Conservation (phyloP, 2,113 vertebrate genomes). For the Macroglossus sobrinus region DNA sequence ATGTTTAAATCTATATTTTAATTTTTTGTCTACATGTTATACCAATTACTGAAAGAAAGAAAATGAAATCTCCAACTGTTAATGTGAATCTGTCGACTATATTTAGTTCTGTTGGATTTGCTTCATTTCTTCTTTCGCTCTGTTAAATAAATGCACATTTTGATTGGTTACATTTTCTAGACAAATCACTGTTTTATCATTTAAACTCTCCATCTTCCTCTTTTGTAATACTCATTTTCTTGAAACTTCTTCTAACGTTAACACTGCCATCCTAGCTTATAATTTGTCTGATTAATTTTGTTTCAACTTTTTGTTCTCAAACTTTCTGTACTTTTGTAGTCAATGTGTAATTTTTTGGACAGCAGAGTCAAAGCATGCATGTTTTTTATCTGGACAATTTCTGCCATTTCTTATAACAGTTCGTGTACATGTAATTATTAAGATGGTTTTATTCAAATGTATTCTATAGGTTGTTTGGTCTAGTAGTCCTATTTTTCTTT, state of each 20-base stretch:
- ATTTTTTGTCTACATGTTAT: neutral
- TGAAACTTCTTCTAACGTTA: neutral
- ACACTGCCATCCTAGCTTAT: neutral
- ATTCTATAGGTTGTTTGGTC: neutral
- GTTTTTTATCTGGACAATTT: neutral
- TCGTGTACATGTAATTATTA: neutral
- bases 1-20: neutral
- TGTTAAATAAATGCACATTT: neutral
- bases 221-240: neutral
- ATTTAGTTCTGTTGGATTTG: neutral
- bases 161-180: neutral
- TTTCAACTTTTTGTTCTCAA: neutral
- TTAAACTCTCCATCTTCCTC: neutral
- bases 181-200: neutral
- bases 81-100: neutral
- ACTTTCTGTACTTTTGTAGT: neutral
- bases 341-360: neutral
- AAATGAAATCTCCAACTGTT: neutral
- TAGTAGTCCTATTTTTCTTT: neutral
- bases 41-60: neutral
- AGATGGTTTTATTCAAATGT: neutral
- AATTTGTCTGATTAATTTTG: neutral
- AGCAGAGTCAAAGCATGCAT: neutral
- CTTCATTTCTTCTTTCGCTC: neutral
- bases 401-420: neutral